These are phyloP conservation scores for Dermochelys coriacea DNA, from an alignment of 2,797 vertebrate genomes.

Conservation along the genomic window DNA sequence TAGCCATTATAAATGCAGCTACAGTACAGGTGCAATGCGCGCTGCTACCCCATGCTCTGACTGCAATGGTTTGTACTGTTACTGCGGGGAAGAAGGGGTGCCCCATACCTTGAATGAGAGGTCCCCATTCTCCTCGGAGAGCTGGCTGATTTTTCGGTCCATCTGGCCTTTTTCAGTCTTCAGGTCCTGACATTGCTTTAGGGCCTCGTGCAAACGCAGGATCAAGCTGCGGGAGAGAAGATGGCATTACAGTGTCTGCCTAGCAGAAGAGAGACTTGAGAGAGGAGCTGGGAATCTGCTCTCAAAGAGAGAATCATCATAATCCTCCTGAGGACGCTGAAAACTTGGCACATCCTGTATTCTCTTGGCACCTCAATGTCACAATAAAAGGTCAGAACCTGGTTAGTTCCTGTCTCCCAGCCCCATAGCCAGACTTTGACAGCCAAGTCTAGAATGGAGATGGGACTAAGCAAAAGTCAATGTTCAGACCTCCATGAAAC, in stretches of 20 bases:
- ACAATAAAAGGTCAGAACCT: neutral
- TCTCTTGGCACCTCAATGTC: no score
- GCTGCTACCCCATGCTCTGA: neutral
- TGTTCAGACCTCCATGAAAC: neutral
- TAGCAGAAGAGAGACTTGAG: neutral
- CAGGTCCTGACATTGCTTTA: constrained; percentile 91
- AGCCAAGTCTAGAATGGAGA: neutral
- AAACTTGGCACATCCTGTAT: fast-evolving
- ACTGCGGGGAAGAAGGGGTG: fast-evolving
- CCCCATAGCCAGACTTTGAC: neutral
- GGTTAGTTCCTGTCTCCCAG: neutral
- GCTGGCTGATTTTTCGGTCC: constrained; percentile 90
- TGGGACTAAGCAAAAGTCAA: fast-evolving
- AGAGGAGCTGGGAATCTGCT: fast-evolving
- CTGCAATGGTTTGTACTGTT: neutral
- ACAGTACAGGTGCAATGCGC: neutral
- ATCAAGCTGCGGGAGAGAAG: constrained; percentile 81
- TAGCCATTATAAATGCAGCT: neutral
- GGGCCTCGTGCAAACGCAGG: constrained; percentile 86
- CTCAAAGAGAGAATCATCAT: fast-evolving
- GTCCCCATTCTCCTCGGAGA: constrained; percentile 91
- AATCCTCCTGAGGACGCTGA: neutral
- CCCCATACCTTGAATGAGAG: constrained; percentile 88
- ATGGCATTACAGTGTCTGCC: neutral
- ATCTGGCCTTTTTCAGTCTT: constrained; percentile 88